phyloP scores from a whole-genome alignment of 2,888 invertebrate genomes.

The Nomada hirtipes region DNA sequence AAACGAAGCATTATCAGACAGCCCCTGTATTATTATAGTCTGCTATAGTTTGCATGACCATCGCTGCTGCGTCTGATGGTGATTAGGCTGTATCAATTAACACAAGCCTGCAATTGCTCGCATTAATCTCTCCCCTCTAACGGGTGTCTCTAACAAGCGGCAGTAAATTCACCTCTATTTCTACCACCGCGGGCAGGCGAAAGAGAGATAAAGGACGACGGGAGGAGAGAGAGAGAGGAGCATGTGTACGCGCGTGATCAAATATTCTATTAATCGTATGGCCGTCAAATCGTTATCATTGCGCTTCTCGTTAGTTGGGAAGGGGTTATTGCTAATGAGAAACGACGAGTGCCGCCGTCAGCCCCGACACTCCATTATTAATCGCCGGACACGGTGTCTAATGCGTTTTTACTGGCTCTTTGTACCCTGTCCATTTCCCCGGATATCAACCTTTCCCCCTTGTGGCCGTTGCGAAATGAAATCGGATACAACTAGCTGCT shows the following conservation, averaged over 20 bases:
- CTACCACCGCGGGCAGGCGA: slow-evolving; percentile 17
- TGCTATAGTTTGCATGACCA: slow-evolving; percentile 48
- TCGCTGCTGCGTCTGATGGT: slow-evolving; percentile 71
- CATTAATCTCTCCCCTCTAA: slow-evolving; percentile 74
- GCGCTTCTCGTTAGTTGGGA: slow-evolving; percentile 59
- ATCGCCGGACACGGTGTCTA: slow-evolving; percentile 45
- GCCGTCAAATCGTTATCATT: slow-evolving; percentile 72
- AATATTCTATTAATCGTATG: slow-evolving; percentile 73
- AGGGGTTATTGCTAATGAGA: slow-evolving; percentile 71
- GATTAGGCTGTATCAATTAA: slow-evolving; percentile 77
- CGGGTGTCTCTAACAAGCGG: slow-evolving; percentile 73
- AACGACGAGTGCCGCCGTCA: slow-evolving; percentile 55
- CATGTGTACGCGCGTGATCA: slow-evolving; percentile 54
- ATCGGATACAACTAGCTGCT: slow-evolving; percentile 15
- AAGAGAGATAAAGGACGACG: background rate
- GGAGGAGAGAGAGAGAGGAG: background rate
- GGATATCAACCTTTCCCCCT: background rate
- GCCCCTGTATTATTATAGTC: slow-evolving; percentile 68
- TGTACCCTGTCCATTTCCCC: slow-evolving; percentile 26
- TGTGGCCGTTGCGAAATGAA: slow-evolving; percentile 29
- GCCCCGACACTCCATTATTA: slow-evolving; percentile 63
- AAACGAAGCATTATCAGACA: slow-evolving; percentile 68
- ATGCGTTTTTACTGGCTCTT: slow-evolving; percentile 49
- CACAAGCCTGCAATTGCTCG: slow-evolving; percentile 73
- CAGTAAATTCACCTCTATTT: slow-evolving; percentile 70